A percentile compares a stretch with the other conserved stretches of the same genome.
Conservation (phyloP, 2,113 vertebrate genomes). For the Carollia perspicillata region DNA sequence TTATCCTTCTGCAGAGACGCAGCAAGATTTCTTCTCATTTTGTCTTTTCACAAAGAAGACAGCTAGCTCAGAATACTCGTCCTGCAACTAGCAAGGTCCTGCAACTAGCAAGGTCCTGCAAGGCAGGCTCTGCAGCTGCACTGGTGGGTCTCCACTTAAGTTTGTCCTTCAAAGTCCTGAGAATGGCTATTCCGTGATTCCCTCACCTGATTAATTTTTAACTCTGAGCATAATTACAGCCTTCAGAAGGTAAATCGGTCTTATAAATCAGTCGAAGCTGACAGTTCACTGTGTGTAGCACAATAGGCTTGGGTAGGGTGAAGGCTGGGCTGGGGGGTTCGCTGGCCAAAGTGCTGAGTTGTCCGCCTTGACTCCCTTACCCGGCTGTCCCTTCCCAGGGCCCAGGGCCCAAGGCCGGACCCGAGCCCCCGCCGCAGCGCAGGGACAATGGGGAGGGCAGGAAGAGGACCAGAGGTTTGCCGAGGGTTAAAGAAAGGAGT, state of each 20-base stretch:
- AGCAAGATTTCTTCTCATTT: background rate
- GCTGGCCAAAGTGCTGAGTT: background rate
- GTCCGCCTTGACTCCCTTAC: background rate
- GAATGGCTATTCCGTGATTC: constrained; percentile 83
- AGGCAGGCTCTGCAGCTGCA: background rate
- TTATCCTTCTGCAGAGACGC: constrained; percentile 19
- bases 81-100: constrained; percentile 22
- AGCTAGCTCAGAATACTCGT: background rate
- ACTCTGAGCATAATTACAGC: constrained; percentile 86
- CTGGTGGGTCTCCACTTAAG: constrained; percentile 69
- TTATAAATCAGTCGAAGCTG: constrained; percentile 84
- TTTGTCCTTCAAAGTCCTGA: constrained; percentile 85
- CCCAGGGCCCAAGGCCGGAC: background rate
- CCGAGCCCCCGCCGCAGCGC: background rate
- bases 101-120: constrained; percentile 16
- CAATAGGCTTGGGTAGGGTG: constrained; percentile 41
- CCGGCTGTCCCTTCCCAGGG: background rate
- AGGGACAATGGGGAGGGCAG: background rate
- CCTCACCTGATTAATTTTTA: constrained; percentile 87
- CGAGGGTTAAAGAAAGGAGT: background rate
- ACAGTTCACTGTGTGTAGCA: constrained; percentile 72
- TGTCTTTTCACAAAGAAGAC: constrained; percentile 53
- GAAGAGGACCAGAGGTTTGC: background rate
- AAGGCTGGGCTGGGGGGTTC: background rate
- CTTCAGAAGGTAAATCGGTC: constrained; percentile 85